Evolutionary conservation across 1,140 invertebrate genomes (phyloP), one percentile per base, ranked within the genome.

Genomic region (Branchinecta lynchi): DNA sequence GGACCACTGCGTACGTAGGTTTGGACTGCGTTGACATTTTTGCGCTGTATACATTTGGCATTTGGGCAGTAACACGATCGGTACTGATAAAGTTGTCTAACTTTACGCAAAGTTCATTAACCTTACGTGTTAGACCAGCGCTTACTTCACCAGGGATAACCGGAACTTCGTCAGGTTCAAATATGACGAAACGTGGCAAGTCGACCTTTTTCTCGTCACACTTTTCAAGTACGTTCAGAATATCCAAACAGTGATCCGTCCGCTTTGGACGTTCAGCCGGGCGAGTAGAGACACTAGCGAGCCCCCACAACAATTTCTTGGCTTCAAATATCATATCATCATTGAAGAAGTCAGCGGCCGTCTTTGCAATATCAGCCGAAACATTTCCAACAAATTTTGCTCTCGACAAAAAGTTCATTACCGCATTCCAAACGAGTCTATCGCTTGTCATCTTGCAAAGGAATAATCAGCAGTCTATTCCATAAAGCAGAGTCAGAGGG

Each of bases 21-120:
- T 51, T 51, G n/a, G n/a, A 51, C 46, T 51, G 46, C 46, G n/a
- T 51, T 51, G 46, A 51, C 46, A 51, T 51, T 51, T 51, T 51
- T 51, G 46, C 9, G 46, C n/a, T 51, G n/a, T 51, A 9, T 9
- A 51, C 46, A 51, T 9, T 51, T 51, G 46, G 46, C 46, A 51
- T 51, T n/a, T 51, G 9, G 46, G 9, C 46, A 51, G 46, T 51
- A 51, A 51, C 46, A n/a, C 46, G n/a, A 51, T 51, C n/a, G 46
- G 46, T 51, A 51, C 9, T 51, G 46, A 51, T 51, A 51, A 51
- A 51, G n/a, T 51, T 51, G n/a, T n/a, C 46, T n/a, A 51, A n/a
- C 46, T 51, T 51, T n/a, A 51, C 46, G 9, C 46, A 9, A 9
- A 51, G 46, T n/a, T n/a, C 46, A 51, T 51, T 51, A 51, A 51